A percentile compares a stretch with the other conserved stretches of the same genome.
phyloP scores from a whole-genome alignment of 2,888 invertebrate genomes.

The Sinohyriopsis cumingii region DNA sequence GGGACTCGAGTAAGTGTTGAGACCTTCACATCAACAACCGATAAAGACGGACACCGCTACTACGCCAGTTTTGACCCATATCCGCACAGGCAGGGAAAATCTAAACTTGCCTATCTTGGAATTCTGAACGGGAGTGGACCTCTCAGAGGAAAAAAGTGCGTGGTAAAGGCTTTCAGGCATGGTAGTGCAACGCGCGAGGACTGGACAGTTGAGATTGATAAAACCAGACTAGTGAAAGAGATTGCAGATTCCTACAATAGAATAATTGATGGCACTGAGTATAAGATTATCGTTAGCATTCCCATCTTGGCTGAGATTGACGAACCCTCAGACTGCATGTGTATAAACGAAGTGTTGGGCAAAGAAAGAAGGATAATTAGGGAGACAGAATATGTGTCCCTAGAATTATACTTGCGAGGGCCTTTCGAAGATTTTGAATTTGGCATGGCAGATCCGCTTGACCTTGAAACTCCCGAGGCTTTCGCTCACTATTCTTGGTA shows the following conservation, averaged over 20 bases:
- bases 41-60: conserved; percentile 34
- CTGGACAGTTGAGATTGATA: conserved; percentile 39
- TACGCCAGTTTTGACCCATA: conserved; percentile 51
- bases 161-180: conserved; percentile 51
- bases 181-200: conserved; percentile 39
- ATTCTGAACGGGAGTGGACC: conserved; percentile 53
- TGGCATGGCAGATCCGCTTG: conserved; percentile 27
- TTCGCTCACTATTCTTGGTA: conserved; percentile 57
- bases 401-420: conserved; percentile 49
- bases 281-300: conserved; percentile 32
- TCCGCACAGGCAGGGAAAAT: conserved; percentile 42
- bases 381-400: conserved; percentile 46
- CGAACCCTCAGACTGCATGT: conserved; percentile 49
- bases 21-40: conserved; percentile 35
- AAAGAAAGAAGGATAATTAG: conserved; percentile 42
- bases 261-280: conserved; percentile 19
- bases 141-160: conserved; percentile 50
- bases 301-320: conserved; percentile 55
- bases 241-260: conserved; percentile 31
- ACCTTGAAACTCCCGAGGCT: conserved; percentile 39
- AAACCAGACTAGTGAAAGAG: conserved; percentile 31
- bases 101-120: conserved; percentile 51
- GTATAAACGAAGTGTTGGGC: conserved; percentile 45
- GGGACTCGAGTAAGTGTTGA: conserved; percentile 49
- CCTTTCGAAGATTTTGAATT: conserved; percentile 44